Evolutionary conservation across 2,888 invertebrate genomes (phyloP).

Genomic region (Archips crataeganus): DNA sequence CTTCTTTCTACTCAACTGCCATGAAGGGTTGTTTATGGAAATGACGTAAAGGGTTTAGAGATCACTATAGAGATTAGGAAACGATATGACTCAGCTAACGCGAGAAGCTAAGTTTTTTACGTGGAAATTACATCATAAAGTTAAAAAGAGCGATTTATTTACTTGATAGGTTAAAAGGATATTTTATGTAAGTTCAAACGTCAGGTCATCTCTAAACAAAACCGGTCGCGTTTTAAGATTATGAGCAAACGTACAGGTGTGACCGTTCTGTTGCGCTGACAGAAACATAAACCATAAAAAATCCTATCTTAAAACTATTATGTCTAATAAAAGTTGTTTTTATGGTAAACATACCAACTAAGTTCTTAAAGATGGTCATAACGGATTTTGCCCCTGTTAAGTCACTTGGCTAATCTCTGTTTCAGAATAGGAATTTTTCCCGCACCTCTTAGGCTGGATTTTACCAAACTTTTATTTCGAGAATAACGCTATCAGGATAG

Average conservation of each 20-base stretch:
- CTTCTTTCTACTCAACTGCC: too few relatives aligned
- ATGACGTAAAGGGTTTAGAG: not conserved
- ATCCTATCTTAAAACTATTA: not conserved
- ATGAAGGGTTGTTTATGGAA: not conserved
- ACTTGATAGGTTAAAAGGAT: constrained; percentile 19
- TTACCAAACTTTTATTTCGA: too few relatives aligned
- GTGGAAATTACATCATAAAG: constrained; percentile 9
- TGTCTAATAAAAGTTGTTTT: not conserved
- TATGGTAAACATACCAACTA: too few relatives aligned
- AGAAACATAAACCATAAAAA: not conserved
- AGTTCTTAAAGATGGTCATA: too few relatives aligned
- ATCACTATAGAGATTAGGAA: not conserved
- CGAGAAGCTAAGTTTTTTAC: not conserved
- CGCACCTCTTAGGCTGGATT: too few relatives aligned
- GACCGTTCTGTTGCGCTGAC: not conserved
- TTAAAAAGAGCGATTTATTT: constrained; percentile 4
- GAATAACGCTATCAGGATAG: too few relatives aligned
- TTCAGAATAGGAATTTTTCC: too few relatives aligned
- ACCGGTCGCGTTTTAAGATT: constrained; percentile 19
- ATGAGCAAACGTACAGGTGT: not conserved
- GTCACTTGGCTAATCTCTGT: too few relatives aligned
- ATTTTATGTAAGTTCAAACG: constrained; percentile 20
- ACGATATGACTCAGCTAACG: not conserved
- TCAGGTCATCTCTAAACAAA: constrained; percentile 14
- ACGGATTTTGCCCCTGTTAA: too few relatives aligned